Conservation (phyloP, 2,797 vertebrate species). For the Coracias cyanogaster region DNA sequence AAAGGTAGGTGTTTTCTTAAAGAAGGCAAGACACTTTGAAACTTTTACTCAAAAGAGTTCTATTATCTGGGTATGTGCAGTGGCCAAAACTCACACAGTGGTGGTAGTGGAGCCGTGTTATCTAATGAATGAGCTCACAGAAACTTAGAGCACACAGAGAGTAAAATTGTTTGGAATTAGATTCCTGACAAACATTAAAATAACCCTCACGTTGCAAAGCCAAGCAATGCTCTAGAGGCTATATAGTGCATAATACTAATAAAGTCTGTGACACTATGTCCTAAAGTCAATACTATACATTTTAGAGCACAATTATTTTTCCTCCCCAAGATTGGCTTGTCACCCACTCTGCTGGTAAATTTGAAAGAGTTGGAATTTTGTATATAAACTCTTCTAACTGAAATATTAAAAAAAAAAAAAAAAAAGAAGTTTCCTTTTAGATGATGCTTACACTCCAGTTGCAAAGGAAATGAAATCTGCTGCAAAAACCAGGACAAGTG, state of each 20-base stretch:
- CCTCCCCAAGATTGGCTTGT: neutral
- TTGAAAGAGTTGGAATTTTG: neutral
- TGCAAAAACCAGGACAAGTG: neutral
- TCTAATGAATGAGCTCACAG: neutral
- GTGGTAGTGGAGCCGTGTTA: neutral
- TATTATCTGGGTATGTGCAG: neutral
- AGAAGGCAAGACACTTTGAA: neutral
- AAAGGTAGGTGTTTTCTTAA: neutral
- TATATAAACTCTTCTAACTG: neutral
- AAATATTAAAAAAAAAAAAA: neutral
- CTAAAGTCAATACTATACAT: neutral
- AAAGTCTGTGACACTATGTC: neutral
- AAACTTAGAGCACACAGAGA: neutral
- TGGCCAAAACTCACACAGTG: neutral
- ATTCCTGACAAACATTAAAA: neutral
- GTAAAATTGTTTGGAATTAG: neutral
- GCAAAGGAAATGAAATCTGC: neutral
- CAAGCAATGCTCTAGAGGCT: neutral
- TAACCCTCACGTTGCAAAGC: rapidly evolving
- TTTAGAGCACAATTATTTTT: conserved; percentile 4
- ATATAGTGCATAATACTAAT: neutral
- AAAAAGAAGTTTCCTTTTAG: neutral
- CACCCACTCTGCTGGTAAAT: neutral
- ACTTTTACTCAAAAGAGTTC: neutral
- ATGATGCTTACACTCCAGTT: neutral